phyloP scores from a whole-genome alignment of 2,888 invertebrate species.

The Gerosis bhagava region DNA sequence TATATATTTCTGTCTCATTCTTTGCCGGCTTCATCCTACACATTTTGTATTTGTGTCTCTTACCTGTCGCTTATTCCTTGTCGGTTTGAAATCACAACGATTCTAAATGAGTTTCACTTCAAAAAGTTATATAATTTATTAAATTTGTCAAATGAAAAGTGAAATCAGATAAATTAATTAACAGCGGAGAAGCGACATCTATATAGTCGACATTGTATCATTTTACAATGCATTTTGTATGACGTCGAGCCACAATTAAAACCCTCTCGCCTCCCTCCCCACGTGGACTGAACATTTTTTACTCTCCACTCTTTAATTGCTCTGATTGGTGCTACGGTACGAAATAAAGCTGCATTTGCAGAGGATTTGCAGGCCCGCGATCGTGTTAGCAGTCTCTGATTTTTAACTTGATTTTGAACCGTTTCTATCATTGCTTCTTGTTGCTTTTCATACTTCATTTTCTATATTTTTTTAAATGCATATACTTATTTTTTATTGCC shows the following conservation, averaged over 20 bases:
- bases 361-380: constrained; percentile 38
- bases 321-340: constrained; percentile 67
- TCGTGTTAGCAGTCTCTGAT: constrained; percentile 47
- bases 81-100: no score
- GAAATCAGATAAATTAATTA: no score
- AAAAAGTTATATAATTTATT: no score
- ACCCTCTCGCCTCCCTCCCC: constrained; percentile 15
- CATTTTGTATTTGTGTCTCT: no score
- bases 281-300: constrained; percentile 45
- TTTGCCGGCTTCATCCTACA: no score
- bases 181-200: not conserved
- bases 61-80: no score
- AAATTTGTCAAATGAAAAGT: no score
- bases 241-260: constrained; percentile 21
- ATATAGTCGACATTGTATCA: constrained; percentile 11
- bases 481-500: no score
- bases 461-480: no score
- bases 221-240: constrained; percentile 25
- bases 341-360: constrained; percentile 62
- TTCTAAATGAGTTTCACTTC: no score
- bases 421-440: constrained; percentile 25
- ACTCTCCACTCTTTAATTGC: constrained; percentile 64
- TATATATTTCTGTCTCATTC: no score
- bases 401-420: constrained; percentile 54
- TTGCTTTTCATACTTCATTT: constrained; percentile 1